phyloP scores from a whole-genome alignment of 2,113 vertebrate genomes.

The Noctilio leporinus region DNA sequence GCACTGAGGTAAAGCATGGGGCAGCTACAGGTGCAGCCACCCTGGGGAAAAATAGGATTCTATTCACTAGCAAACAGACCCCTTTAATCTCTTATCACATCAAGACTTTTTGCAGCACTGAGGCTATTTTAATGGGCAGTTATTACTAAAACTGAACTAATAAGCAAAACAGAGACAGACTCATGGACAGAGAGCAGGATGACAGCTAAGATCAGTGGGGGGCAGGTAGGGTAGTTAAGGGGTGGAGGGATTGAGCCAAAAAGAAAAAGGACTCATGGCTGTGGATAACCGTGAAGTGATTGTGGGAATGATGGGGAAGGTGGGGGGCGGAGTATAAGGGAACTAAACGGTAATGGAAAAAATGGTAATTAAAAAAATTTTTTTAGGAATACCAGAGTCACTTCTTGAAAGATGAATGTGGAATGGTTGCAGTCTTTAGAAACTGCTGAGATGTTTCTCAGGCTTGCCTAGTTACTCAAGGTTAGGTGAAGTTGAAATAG shows the following conservation, averaged over 20 bases:
- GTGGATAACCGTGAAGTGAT: no score
- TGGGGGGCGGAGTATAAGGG: no score
- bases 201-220: no score
- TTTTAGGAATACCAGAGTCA: neutral
- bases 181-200: no score
- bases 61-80: neutral
- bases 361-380: no score
- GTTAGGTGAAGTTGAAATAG: neutral
- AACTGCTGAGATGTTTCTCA: neutral
- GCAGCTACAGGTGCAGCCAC: neutral
- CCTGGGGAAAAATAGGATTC: neutral
- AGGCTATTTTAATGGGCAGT: neutral
- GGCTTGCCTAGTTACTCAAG: neutral
- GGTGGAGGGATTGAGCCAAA: no score
- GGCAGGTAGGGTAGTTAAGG: no score
- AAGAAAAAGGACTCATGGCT: no score
- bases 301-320: no score
- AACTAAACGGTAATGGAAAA: no score
- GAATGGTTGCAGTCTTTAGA: neutral
- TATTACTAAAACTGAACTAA: neutral
- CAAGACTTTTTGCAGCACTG: neutral
- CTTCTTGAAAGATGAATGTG: neutral
- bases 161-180: no score
- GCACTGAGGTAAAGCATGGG: neutral
- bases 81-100: neutral